Evolutionary conservation across 2,888 invertebrate genomes (phyloP), one percentile per base, ranked within the genome.

Genomic region (Tortricodes alternella): DNA sequence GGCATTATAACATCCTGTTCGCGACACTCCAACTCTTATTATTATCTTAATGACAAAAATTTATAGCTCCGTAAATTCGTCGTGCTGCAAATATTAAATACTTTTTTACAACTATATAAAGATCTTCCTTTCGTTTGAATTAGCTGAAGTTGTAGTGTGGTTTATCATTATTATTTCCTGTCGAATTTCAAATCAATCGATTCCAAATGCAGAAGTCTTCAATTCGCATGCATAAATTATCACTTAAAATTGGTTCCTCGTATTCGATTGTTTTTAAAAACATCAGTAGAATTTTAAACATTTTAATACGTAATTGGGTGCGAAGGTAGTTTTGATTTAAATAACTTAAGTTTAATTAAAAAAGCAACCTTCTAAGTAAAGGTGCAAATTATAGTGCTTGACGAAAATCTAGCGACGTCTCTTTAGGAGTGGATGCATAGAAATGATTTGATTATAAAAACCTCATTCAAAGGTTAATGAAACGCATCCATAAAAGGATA

Each of bases 31-130:
- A 76, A 71, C 76, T 86, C 81, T 86, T 89, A 85, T 89, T 89
- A 88, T 88, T 88, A 83, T 80, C 80, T 83, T 89, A 89, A 89
- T 89, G 89, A 89, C 82, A 76, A 83, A 87, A 87, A 89, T 89
- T 89, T 90, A 90, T 89, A 77, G 83, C 81, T 82, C 73, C 85
- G 87, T 87, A 88, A 86, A 89, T 83, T 83, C 73, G 77, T 72
- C 85, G 87, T 85, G 86, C 75, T 82, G 86, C 83, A 85, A 88
- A 87, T 87, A 81, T 81, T 85, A 83, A 86, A 75, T 48, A 50
- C 69, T 75, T 77, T 71, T 71, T 75, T 76, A 69, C 64, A 65
- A 71, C 72, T 73, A 80, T 79, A 80, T 73, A 70, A 64, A 67
- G 60, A 60, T 46, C 41, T 43, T 41, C 21, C 39, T 55, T 55